Evolutionary conservation across 2,888 invertebrate species (phyloP).

Genomic region (Eurois occulta): DNA sequence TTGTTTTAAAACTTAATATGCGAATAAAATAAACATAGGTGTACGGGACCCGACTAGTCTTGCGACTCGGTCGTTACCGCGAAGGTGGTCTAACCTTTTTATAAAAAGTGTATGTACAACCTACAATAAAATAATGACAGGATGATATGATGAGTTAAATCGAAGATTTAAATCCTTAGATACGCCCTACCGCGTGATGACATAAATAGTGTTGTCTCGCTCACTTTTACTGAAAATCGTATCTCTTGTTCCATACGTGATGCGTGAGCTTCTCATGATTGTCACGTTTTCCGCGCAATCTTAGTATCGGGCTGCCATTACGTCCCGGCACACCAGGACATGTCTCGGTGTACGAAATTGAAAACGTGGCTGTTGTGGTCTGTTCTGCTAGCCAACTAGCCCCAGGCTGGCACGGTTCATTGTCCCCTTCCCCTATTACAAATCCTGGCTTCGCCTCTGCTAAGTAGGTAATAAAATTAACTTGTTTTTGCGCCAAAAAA

Average conservation of each 20-base stretch:
- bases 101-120: slow-evolving; percentile 78
- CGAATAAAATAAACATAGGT: slow-evolving; percentile 63
- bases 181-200: neutral
- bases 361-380: neutral
- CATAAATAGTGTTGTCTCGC: neutral
- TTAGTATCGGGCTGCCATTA: neutral
- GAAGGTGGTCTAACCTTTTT: slow-evolving; percentile 67
- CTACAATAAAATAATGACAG: slow-evolving; percentile 68
- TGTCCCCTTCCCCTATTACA: neutral
- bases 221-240: neutral
- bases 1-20: slow-evolving; percentile 70
- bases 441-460: neutral
- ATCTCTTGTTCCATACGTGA: neutral
- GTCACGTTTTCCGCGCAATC: neutral
- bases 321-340: neutral
- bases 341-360: neutral
- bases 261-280: neutral
- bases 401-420: neutral
- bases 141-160: slow-evolving; percentile 53
- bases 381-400: neutral
- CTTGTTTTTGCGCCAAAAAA: neutral
- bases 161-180: slow-evolving; percentile 9
- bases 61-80: slow-evolving; percentile 41
- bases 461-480: neutral
- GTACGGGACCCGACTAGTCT: slow-evolving; percentile 42